Percentiles rank a stretch among this genome's conserved stretches.
phyloP scores from a whole-genome alignment of 2,113 vertebrate species.

The Gallinago undulata region DNA sequence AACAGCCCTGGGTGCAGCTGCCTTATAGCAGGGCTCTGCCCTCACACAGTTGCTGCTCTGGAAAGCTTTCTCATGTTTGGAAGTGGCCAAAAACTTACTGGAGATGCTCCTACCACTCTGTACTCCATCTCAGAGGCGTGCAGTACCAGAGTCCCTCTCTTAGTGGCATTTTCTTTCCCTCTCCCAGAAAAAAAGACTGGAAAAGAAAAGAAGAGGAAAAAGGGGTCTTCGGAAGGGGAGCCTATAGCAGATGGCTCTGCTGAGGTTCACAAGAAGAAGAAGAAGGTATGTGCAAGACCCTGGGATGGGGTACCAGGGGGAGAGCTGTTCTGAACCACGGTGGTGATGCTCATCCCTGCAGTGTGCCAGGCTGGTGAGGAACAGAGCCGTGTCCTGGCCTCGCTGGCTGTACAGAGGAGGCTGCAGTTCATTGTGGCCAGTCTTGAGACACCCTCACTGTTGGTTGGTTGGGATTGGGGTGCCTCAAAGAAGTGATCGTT shows the following conservation, averaged over 20 bases:
- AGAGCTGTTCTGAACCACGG: neutral
- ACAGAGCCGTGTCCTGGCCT: neutral
- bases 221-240: neutral
- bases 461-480: neutral
- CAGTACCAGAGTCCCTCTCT: neutral
- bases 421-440: neutral
- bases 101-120: neutral
- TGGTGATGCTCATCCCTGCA: neutral
- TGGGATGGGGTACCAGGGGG: neutral
- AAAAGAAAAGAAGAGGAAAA: constrained; percentile 74
- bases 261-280: constrained; percentile 72
- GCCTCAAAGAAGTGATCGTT: neutral
- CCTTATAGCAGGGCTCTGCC: neutral
- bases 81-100: neutral
- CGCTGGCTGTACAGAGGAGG: neutral
- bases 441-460: neutral
- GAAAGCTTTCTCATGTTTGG: neutral
- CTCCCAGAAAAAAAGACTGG: constrained; percentile 62
- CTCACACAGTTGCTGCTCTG: neutral
- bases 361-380: neutral
- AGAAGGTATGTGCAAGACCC: constrained; percentile 52
- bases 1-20: neutral
- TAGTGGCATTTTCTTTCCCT: neutral
- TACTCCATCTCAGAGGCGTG: neutral
- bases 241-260: constrained; percentile 19